Evolutionary conservation across 2,888 invertebrate species (phyloP), one percentile per base, ranked within the genome.

Genomic region (Allacma fusca): DNA sequence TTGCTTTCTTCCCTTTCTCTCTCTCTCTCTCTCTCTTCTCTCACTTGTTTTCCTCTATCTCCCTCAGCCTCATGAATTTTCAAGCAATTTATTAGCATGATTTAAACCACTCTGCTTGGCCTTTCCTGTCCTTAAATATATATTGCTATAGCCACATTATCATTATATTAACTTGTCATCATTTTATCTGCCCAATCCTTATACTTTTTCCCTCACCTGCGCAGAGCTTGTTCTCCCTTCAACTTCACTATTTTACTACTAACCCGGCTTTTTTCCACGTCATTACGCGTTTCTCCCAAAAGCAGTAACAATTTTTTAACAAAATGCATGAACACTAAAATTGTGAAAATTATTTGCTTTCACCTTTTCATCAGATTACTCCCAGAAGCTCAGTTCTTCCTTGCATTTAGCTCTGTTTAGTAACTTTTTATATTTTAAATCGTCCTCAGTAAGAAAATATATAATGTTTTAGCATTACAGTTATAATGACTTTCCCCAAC

Each of bases 161-260:
- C 74, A 74, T 74, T 65, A 74, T 64, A 74, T 74, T 74, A 74
- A 74, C 74, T 65, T 74, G 74, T 74, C 74, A 74, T 24, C 74
- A 74, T 74, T 74, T 74, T 74, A 74, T 74, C 74, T 68, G 12
- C 29, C 29, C 12, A 65, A 65, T 23, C 12, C 28, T 65, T 65
- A 26, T 16, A 23, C 65, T 28, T 9, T 12, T 62, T 24, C n/a
- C n/a, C n/a, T n/a, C 57, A 19, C 57, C 50, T 24, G 7, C 13
- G 44, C n/a, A n/a, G n/a, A n/a, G n/a, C 21, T 67, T 29, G 26
- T 23, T 68, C 40, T 68, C 34, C n/a, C 68, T 12, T 34, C 68
- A 24, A 28, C 65, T 24, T 28, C 65, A 26, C 28, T 34, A 29
- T 68, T 68, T 68, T 29, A 19, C 21, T 68, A n/a, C 23, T 62